Evolutionary conservation across 2,113 vertebrate species (phyloP).

Genomic region (Seriola dumerili): DNA sequence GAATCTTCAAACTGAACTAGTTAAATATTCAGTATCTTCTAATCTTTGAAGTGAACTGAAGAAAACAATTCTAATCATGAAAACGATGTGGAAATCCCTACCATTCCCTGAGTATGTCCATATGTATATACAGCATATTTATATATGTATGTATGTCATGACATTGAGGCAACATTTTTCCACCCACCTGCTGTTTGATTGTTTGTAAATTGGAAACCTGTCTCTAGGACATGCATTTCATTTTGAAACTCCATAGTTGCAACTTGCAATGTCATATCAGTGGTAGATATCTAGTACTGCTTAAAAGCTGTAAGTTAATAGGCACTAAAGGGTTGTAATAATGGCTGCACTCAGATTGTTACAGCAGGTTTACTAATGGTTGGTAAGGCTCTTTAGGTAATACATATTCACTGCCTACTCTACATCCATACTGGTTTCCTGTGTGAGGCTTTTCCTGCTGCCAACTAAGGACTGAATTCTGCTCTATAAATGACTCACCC

Average conservation of each 20-base stretch:
- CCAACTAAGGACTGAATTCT: not conserved
- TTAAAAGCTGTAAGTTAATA: not conserved
- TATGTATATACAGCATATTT: too few species aligned
- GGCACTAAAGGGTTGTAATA: constrained; percentile 5
- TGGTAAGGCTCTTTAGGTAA: not conserved
- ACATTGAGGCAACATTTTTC: too few species aligned
- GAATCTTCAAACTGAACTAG: not conserved
- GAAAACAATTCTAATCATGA: not conserved
- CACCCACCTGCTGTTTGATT: too few species aligned
- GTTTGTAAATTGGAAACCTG: too few species aligned
- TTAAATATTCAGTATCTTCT: not conserved
- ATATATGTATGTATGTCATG: too few species aligned
- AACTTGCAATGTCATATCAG: not conserved
- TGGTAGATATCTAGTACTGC: not conserved
- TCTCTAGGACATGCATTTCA: not conserved
- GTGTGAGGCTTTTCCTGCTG: not conserved
- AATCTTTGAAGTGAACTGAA: not conserved
- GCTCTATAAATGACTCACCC: constrained; percentile 12
- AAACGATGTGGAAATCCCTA: too few species aligned
- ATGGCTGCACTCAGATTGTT: constrained; percentile 3
- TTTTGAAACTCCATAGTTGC: not conserved
- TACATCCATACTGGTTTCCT: not conserved
- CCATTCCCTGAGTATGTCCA: too few species aligned
- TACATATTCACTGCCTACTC: constrained; percentile 13
- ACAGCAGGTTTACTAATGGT: not conserved